phyloP scores from a whole-genome alignment of 2,113 vertebrate genomes.

The Heloderma charlesbogerti region DNA sequence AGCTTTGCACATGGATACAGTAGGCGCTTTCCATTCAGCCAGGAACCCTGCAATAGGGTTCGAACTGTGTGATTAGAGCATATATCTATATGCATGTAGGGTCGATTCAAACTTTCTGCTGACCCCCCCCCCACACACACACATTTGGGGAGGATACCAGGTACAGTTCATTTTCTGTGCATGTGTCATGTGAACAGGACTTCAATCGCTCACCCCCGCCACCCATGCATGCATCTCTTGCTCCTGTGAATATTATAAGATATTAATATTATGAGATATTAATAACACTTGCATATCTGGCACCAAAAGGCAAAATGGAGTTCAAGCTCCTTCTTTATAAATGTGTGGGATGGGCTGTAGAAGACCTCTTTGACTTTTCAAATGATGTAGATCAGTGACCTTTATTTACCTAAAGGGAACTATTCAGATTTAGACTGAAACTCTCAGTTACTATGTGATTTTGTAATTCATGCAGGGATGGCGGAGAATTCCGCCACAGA shows the following conservation, averaged over 20 bases:
- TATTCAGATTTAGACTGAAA: slow-evolving; percentile 62
- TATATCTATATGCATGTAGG: too few species aligned
- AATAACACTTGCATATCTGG: slow-evolving; percentile 29
- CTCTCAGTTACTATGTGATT: slow-evolving; percentile 57
- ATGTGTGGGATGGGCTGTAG: slow-evolving; percentile 45
- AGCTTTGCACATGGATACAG: too few species aligned
- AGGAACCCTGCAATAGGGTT: too few species aligned
- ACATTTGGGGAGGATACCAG: too few species aligned
- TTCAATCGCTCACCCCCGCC: not conserved
- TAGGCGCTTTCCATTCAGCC: too few species aligned
- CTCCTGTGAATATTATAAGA: slow-evolving; percentile 20
- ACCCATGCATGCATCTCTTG: accelerated
- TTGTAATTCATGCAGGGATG: slow-evolving; percentile 11
- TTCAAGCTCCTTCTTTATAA: slow-evolving; percentile 42
- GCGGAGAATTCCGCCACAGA: too few species aligned
- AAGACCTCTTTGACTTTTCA: slow-evolving; percentile 26
- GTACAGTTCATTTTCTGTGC: not conserved
- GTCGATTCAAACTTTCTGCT: too few species aligned
- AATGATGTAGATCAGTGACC: slow-evolving; percentile 34
- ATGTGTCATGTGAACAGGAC: not conserved
- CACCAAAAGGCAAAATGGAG: slow-evolving; percentile 51
- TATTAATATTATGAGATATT: slow-evolving; percentile 37
- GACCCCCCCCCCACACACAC: too few species aligned
- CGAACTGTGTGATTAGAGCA: too few species aligned
- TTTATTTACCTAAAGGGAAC: slow-evolving; percentile 55